Conservation (phyloP, 2,888 invertebrate species). For the Dyspetes luteomarginatus region DNA sequence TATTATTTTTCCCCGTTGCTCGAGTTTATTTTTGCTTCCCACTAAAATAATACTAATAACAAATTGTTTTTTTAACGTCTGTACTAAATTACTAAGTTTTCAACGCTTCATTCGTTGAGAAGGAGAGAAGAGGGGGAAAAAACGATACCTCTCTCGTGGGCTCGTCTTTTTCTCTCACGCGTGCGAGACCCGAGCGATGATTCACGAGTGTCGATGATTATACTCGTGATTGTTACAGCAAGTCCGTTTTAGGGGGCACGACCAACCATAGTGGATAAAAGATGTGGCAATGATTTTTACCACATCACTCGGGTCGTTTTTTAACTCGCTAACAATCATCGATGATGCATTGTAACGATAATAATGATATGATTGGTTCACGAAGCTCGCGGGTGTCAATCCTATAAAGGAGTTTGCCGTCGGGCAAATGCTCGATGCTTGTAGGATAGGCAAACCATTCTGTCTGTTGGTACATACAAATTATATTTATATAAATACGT, state of each 20-base stretch:
- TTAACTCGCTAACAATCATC: slow-evolving; percentile 48
- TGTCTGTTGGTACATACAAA: slow-evolving; percentile 40
- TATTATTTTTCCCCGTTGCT: neutral
- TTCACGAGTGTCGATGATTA: slow-evolving; percentile 24
- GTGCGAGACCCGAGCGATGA: slow-evolving; percentile 11
- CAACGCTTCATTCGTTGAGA: neutral
- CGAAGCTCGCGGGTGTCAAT: slow-evolving; percentile 71
- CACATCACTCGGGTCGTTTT: slow-evolving; percentile 8
- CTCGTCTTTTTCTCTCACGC: slow-evolving; percentile 8
- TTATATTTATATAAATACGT: neutral
- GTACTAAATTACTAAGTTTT: neutral
- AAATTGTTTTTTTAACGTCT: neutral
- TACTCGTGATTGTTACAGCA: slow-evolving; percentile 39
- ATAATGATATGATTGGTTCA: slow-evolving; percentile 69
- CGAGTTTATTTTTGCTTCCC: neutral
- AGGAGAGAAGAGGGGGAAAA: neutral
- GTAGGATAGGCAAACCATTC: slow-evolving; percentile 60
- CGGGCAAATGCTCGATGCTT: slow-evolving; percentile 67
- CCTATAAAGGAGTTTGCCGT: slow-evolving; percentile 73
- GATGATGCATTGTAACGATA: slow-evolving; percentile 60
- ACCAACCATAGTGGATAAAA: slow-evolving; percentile 9
- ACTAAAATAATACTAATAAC: neutral
- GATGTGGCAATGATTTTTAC: slow-evolving; percentile 50
- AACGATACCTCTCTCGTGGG: slow-evolving; percentile 10
- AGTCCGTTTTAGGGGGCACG: slow-evolving; percentile 44